Conservation (phyloP, 2,113 vertebrate genomes). For the Tauraco erythrolophus region DNA sequence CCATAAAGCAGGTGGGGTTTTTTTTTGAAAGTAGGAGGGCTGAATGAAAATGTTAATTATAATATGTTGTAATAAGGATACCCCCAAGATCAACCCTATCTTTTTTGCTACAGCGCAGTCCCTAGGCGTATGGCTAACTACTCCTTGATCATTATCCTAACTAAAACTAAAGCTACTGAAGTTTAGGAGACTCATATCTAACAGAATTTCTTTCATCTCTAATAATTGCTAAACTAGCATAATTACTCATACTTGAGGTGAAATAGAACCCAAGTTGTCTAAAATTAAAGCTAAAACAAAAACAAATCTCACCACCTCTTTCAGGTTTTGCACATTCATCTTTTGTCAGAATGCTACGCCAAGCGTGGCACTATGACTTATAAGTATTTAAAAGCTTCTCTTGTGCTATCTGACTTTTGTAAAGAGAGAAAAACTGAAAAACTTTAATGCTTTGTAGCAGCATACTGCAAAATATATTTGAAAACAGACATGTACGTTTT, state of each 20-base stretch:
- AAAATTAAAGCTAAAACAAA: conserved; percentile 71
- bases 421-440: conserved; percentile 66
- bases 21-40: conserved; percentile 6
- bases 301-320: conserved; percentile 57
- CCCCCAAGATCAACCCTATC: conserved; percentile 66
- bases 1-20: not conserved
- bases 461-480: conserved; percentile 49
- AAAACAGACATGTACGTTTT: conserved; percentile 61
- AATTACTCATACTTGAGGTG: conserved; percentile 78
- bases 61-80: conserved; percentile 43
- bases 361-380: conserved; percentile 61
- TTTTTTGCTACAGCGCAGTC: conserved; percentile 59
- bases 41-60: conserved; percentile 58
- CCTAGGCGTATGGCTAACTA: conserved; percentile 71
- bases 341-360: conserved; percentile 64
- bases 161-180: conserved; percentile 78
- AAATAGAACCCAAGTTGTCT: conserved; percentile 65
- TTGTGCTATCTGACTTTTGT: conserved; percentile 59
- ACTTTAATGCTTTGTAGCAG: conserved; percentile 67
- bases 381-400: conserved; percentile 68
- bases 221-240: conserved; percentile 84
- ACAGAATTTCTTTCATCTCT: conserved; percentile 81
- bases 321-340: conserved; percentile 57
- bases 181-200: conserved; percentile 73
- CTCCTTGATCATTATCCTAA: conserved; percentile 76